phyloP scores from a whole-genome alignment of 1,140 invertebrate species.

The Thrips palmi region DNA sequence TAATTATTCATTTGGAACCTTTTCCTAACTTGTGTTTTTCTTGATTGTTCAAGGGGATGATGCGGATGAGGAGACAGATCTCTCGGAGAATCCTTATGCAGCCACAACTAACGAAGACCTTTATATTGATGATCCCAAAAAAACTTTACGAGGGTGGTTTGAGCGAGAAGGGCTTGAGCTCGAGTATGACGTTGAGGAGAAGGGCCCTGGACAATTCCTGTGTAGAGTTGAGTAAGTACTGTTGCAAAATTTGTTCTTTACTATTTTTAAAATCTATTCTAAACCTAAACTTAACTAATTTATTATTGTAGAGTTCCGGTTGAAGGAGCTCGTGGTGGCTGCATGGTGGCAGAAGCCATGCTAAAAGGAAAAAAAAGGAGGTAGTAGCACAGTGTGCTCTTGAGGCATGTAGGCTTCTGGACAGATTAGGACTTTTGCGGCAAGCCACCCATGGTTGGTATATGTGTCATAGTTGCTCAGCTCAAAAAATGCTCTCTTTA shows the following conservation, averaged over 20 bases:
- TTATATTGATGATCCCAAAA: constrained; percentile 88
- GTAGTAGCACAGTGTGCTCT: constrained; percentile 81
- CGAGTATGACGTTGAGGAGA: constrained; percentile 67
- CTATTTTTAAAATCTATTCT: constrained; percentile 5
- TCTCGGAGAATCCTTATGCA: constrained; percentile 68
- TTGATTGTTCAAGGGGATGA: constrained; percentile 44
- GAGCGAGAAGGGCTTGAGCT: constrained; percentile 76
- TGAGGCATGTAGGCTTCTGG: constrained; percentile 83
- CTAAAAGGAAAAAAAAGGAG: constrained; percentile 86
- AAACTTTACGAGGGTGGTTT: constrained; percentile 83
- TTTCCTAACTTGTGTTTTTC: constrained; percentile 8
- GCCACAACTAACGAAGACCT: constrained; percentile 64
- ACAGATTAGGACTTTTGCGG: constrained; percentile 58
- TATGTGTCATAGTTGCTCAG: background rate
- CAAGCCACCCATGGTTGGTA: constrained; percentile 52
- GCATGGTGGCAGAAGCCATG: constrained; percentile 62
- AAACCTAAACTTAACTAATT: constrained; percentile 4
- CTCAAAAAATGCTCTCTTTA: constrained; percentile 6
- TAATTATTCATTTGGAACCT: background rate
- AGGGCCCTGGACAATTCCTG: constrained; percentile 56
- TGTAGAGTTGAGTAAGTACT: constrained; percentile 38
- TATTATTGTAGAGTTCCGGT: constrained; percentile 45
- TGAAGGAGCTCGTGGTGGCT: constrained; percentile 50
- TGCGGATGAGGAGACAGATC: constrained; percentile 67
- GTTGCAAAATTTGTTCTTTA: constrained; percentile 9